Evolutionary conservation across 2,888 invertebrate genomes (phyloP).

Genomic region (Aphodius granarius): DNA sequence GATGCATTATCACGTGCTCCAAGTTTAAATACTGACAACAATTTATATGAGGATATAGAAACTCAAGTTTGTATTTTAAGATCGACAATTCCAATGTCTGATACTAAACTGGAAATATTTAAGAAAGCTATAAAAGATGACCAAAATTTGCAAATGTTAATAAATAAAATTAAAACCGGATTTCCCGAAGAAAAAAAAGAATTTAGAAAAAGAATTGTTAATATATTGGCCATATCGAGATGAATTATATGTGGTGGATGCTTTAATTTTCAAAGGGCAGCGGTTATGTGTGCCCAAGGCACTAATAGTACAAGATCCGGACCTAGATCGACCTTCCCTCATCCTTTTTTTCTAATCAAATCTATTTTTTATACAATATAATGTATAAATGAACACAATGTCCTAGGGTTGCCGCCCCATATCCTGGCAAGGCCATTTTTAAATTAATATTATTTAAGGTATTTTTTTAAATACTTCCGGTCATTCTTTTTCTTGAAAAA

Average conservation of each 20-base stretch:
- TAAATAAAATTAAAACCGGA: conserved; percentile 4
- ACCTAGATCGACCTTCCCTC: too few species aligned
- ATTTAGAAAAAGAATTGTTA: neutral
- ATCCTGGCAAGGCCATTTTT: too few species aligned
- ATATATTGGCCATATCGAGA: too few species aligned
- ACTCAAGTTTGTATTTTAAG: conserved; percentile 24
- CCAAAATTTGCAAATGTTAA: conserved; percentile 2
- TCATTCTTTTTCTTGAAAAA: too few species aligned
- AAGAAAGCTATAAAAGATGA: neutral
- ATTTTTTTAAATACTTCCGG: too few species aligned
- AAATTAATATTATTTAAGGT: too few species aligned
- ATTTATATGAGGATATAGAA: conserved; percentile 24
- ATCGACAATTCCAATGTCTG: conserved; percentile 24
- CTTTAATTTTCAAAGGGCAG: neutral
- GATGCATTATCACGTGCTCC: conserved; percentile 20
- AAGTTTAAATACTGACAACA: neutral
- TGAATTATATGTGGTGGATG: conserved; percentile 1
- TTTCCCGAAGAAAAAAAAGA: neutral
- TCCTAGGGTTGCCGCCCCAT: too few species aligned
- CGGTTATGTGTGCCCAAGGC: neutral
- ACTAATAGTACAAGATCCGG: neutral
- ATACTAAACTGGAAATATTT: conserved; percentile 22
- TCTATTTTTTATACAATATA: too few species aligned
- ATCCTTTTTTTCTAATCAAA: too few species aligned
- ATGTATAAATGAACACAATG: too few species aligned